Evolutionary conservation across 2,797 vertebrate species (phyloP).

Genomic region (Gambelia wislizenii): DNA sequence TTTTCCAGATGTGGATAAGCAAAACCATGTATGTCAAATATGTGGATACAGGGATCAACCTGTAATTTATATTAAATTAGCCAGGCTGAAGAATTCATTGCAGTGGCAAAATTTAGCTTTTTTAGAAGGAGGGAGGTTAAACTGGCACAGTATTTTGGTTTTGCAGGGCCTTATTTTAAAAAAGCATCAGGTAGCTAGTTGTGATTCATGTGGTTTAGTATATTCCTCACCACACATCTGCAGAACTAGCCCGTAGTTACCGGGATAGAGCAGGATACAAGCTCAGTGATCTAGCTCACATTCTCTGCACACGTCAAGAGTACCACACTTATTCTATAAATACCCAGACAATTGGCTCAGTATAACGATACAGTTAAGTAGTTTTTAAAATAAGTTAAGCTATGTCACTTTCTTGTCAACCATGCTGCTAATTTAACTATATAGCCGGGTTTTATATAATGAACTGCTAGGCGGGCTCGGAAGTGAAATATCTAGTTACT

Average conservation of each 20-base stretch:
- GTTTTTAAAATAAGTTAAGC: slow-evolving; percentile 77
- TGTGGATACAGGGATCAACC: no score
- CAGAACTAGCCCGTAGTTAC: not conserved
- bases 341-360: slow-evolving; percentile 69
- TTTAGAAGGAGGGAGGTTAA: no score
- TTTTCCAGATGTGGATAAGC: no score
- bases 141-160: not conserved
- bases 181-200: not conserved
- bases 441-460: slow-evolving; percentile 70
- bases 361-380: slow-evolving; percentile 76
- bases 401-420: slow-evolving; percentile 78
- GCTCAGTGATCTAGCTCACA: not conserved
- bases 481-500: slow-evolving; percentile 68
- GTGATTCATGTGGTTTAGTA: not conserved
- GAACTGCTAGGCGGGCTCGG: slow-evolving; percentile 61
- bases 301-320: slow-evolving; percentile 3
- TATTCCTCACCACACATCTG: not conserved
- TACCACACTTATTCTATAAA: slow-evolving; percentile 67
- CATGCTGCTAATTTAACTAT: slow-evolving; percentile 73
- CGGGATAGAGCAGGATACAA: not conserved
- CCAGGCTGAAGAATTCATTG: not conserved
- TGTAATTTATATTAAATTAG: no score
- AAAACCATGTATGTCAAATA: no score
- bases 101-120: not conserved
- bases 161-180: not conserved